Evolutionary conservation across 2,888 invertebrate genomes (phyloP).

Genomic region (Philaethria dido): DNA sequence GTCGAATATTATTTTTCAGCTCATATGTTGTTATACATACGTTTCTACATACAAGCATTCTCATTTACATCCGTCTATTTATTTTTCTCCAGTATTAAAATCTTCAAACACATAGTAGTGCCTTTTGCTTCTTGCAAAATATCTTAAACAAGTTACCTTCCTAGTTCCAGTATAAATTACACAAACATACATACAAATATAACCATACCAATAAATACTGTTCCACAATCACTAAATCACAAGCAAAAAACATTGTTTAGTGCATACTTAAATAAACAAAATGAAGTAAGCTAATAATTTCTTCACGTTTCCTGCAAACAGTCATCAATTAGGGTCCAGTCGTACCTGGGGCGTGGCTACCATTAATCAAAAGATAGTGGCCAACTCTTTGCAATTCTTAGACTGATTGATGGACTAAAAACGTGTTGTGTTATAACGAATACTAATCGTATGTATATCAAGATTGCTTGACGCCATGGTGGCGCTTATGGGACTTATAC

Average conservation of each 20-base stretch:
- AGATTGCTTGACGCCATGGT: neutral
- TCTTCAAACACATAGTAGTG: too few species aligned
- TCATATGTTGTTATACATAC: too few species aligned
- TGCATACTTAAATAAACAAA: conserved; percentile 26
- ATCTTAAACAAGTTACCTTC: too few species aligned
- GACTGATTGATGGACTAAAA: conserved; percentile 50
- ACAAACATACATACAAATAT: too few species aligned
- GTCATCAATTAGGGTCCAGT: conserved; percentile 56
- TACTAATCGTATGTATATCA: conserved; percentile 13
- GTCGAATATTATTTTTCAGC: too few species aligned
- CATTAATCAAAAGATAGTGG: conserved; percentile 59
- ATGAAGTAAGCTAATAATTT: conserved; percentile 38
- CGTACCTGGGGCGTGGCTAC: conserved; percentile 54
- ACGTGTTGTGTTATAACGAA: conserved; percentile 23
- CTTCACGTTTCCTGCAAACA: conserved; percentile 49
- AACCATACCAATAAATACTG: neutral
- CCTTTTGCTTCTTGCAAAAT: too few species aligned
- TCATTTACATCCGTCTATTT: too few species aligned
- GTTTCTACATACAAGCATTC: too few species aligned
- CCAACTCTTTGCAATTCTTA: conserved; percentile 52
- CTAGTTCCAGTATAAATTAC: too few species aligned
- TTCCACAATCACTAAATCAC: neutral
- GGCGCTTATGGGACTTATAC: neutral
- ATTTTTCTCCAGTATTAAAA: too few species aligned
- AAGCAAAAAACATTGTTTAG: neutral